phyloP scores from a whole-genome alignment of 1,140 invertebrate species.

The Trachymyrmex cornetzi region DNA sequence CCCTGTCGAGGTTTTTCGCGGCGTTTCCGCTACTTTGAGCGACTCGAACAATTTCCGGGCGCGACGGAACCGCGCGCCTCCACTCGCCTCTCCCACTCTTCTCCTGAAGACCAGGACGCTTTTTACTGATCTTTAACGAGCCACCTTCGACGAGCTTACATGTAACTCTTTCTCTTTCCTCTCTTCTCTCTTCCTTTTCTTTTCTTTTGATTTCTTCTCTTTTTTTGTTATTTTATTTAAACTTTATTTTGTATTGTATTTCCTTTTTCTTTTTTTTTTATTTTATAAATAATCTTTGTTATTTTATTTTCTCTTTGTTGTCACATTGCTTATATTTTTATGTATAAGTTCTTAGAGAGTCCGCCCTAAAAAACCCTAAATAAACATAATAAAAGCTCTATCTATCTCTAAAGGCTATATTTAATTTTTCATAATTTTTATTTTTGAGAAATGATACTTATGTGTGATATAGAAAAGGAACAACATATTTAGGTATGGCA shows the following conservation, averaged over 20 bases:
- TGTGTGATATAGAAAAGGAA: background rate
- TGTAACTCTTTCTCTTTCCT: background rate
- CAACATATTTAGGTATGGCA: no score
- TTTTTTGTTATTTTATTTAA: no score
- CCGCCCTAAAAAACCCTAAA: no score
- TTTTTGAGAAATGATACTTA: background rate
- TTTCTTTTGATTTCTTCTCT: background rate
- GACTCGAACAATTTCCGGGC: conserved; percentile 79
- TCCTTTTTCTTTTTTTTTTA: no score
- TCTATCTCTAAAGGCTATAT: background rate
- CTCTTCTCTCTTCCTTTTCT: no score
- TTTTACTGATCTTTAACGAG: conserved; percentile 52
- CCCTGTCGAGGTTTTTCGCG: conserved; percentile 71
- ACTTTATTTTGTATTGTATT: no score
- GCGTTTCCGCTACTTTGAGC: conserved; percentile 75
- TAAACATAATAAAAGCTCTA: background rate
- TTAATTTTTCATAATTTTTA: conserved; percentile 15
- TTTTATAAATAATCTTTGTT: no score
- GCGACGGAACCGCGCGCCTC: conserved; percentile 65
- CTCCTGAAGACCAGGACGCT: conserved; percentile 6
- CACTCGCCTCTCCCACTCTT: background rate
- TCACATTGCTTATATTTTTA: no score
- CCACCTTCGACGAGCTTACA: conserved; percentile 13
- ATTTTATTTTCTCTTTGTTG: no score
- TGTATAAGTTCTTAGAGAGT: no score